Evolutionary conservation across 2,797 vertebrate species (phyloP), one percentile per base, ranked within the genome.

Genomic region (Sebastolobus altivelis): DNA sequence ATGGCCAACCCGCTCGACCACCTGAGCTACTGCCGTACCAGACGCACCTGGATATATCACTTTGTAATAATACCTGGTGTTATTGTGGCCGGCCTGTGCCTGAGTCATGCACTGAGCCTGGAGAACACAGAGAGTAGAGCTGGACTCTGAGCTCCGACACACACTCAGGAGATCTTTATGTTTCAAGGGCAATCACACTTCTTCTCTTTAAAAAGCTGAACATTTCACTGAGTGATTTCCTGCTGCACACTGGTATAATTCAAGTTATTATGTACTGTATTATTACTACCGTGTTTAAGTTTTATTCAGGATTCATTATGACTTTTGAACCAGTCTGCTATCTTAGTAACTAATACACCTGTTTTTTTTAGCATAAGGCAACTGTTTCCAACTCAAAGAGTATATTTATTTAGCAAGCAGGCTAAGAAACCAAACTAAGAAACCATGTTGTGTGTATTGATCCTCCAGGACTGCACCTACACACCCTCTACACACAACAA

Each of bases 101-200:
- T 55, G 59, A 76, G 65, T 81, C 37, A 77, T 29, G 38, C 40
- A 74, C 35, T 33, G 33, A 76, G 18, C 12, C 43, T 27, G 11
- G 16, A 65, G 37, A 72, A 61, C 18, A 75, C 65, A 43, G 14
- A 58, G 59, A 65, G 46, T 13, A 4, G 13, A 82, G 38, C 66
- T 65, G 43, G 65, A 82, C 35, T 66, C 43, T 49, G 43, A 49
- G 43, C 31, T 74, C 11, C 71, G 49, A 55, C 22, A 38, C 66
- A 61, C 33, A 25, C 12, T 38, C 40, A 22, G 61, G 59, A 43
- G 37, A 59, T 72, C 7, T 66, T 75, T 25, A 55, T 58, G 35
- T 77, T 80, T 80, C 31, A 55, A 52, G 61, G 40, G 6, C 29
- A 80, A 62, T 72, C 69, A 55, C 65, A 61, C 54, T 60, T 65